A percentile compares a stretch with the other conserved stretches of the same genome.
phyloP scores from a whole-genome alignment of 1,140 invertebrate species.

The Apis cerana region DNA sequence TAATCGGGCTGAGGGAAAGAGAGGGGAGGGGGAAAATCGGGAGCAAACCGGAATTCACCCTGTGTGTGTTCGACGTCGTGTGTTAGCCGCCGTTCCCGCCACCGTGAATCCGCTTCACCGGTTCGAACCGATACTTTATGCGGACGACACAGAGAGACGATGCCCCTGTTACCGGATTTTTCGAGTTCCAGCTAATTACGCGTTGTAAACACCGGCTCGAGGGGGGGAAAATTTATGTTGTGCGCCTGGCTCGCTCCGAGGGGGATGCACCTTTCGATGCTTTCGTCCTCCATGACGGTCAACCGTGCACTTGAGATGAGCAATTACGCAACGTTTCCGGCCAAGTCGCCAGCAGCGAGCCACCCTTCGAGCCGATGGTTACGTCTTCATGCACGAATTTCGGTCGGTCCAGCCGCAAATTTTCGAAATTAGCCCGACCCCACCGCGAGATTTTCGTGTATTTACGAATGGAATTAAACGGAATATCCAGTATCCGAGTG shows the following conservation, averaged over 20 bases:
- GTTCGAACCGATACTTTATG: constrained; percentile 39
- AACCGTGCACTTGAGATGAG: constrained; percentile 23
- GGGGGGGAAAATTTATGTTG: constrained; percentile 61
- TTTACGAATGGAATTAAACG: constrained; percentile 9
- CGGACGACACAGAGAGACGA: constrained; percentile 61
- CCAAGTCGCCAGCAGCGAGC: constrained; percentile 37
- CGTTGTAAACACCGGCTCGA: constrained; percentile 58
- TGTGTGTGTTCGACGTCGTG: constrained; percentile 21
- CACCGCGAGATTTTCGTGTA: neutral
- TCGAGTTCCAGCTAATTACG: constrained; percentile 72
- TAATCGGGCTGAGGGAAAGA: neutral
- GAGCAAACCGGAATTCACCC: constrained; percentile 11
- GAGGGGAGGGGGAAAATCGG: neutral
- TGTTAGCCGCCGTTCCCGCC: constrained; percentile 17
- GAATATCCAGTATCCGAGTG: neutral
- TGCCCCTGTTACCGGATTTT: constrained; percentile 55
- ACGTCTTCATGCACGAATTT: constrained; percentile 58
- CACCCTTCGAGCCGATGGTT: constrained; percentile 29
- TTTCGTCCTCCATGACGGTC: neutral
- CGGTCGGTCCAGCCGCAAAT: constrained; percentile 18
- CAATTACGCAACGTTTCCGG: constrained; percentile 70
- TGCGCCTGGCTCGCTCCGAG: constrained; percentile 34
- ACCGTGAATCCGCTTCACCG: constrained; percentile 59
- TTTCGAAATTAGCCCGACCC: constrained; percentile 28
- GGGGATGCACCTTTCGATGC: neutral